phyloP scores from a whole-genome alignment of 2,888 invertebrate genomes.

The Acrobasis consociella region DNA sequence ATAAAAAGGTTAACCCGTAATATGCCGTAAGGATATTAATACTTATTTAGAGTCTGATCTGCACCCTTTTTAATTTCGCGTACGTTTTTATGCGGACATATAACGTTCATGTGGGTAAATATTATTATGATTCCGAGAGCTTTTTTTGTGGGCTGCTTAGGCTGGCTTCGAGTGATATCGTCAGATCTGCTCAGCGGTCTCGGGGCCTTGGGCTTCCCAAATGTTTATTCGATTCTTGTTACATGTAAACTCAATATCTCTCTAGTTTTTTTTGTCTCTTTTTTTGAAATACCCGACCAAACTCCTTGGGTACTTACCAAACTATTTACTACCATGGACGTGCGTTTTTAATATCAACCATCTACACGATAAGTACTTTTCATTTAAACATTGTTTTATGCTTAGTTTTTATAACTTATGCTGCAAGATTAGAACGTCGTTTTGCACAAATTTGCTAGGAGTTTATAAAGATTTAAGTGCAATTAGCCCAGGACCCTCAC shows the following conservation, averaged over 20 bases:
- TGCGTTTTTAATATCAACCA: too few species aligned
- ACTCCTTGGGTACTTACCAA: too few species aligned
- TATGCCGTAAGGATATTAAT: too few species aligned
- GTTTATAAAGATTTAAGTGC: too few species aligned
- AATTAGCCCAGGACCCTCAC: too few species aligned
- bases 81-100: conserved; percentile 28
- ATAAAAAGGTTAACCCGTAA: too few species aligned
- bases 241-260: background rate
- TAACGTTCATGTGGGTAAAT: conserved; percentile 20
- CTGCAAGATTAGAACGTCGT: too few species aligned
- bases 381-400: too few species aligned
- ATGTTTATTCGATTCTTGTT: conserved; percentile 15
- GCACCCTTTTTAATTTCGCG: background rate
- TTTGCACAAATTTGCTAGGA: too few species aligned
- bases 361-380: too few species aligned
- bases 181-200: conserved; percentile 11
- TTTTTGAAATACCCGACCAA: background rate
- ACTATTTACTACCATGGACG: too few species aligned
- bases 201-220: conserved; percentile 16
- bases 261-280: background rate
- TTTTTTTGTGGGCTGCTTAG: conserved; percentile 24
- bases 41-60: background rate
- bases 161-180: conserved; percentile 12
- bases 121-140: conserved; percentile 24
- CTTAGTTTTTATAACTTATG: too few species aligned